Evolutionary conservation across 2,888 invertebrate genomes (phyloP).

Genomic region (Anthrax anthrax): DNA sequence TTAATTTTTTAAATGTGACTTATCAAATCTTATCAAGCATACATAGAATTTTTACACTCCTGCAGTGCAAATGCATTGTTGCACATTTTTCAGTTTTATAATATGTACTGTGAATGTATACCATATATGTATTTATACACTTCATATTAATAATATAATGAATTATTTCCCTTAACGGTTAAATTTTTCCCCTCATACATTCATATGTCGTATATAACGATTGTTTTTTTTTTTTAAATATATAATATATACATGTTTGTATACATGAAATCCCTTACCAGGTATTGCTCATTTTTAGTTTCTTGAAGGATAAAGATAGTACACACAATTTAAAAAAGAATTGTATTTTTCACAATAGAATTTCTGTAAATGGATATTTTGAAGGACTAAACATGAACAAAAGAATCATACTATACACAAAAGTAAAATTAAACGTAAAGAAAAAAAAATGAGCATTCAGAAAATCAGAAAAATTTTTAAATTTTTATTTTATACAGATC

Average conservation of each 20-base stretch:
- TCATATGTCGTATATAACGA: no score
- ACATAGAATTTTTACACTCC: neutral
- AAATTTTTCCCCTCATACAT: neutral
- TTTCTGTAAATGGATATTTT: conserved; percentile 8
- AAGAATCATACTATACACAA: neutral
- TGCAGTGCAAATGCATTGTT: neutral
- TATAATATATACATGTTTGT: no score
- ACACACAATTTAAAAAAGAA: no score
- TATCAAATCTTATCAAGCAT: no score
- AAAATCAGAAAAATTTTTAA: no score
- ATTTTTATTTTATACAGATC: conserved; percentile 6
- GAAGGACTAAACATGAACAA: neutral
- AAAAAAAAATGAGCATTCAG: conserved; percentile 5
- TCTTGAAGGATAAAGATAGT: no score
- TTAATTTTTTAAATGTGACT: no score
- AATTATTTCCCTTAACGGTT: neutral
- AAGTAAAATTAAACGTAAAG: neutral
- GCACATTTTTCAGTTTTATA: neutral
- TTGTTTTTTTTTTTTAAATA: no score
- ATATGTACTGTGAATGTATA: no score
- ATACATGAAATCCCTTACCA: no score
- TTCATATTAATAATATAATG: neutral
- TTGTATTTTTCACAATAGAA: neutral
- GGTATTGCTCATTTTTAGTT: no score
- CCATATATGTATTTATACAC: no score